Conservation (phyloP, 2,113 vertebrate genomes). For the Leptosomus discolor region DNA sequence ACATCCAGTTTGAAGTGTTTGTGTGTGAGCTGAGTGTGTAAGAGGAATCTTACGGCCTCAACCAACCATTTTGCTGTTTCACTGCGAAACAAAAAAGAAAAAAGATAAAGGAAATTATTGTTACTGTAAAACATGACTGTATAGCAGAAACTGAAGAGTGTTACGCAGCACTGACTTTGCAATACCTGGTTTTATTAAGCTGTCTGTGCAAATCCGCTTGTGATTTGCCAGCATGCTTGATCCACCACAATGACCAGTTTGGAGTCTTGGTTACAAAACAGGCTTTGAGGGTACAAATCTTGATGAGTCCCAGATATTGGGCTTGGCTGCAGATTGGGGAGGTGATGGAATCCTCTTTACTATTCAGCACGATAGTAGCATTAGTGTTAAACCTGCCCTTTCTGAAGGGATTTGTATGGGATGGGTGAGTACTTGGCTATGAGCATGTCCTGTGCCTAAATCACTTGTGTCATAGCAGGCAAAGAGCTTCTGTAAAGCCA, state of each 20-base stretch:
- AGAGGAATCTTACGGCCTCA: not conserved
- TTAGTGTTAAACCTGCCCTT: slow-evolving; percentile 44
- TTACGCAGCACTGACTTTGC: not conserved
- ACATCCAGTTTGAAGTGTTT: not conserved
- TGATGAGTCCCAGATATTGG: slow-evolving; percentile 36
- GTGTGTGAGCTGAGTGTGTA: not conserved
- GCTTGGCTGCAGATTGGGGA: slow-evolving; percentile 16
- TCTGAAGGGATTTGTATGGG: slow-evolving; percentile 17
- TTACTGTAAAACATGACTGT: not conserved
- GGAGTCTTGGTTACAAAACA: slow-evolving; percentile 54
- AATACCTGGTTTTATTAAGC: not conserved
- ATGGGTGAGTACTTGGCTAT: not conserved
- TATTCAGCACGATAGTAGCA: not conserved
- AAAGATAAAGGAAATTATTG: not conserved
- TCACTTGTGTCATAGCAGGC: not conserved
- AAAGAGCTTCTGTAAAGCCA: not conserved
- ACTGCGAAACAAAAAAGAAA: not conserved
- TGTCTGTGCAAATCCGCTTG: not conserved
- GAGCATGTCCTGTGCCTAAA: not conserved
- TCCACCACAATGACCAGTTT: not conserved
- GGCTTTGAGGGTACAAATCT: slow-evolving; percentile 51
- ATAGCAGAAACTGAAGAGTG: not conserved
- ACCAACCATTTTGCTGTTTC: not conserved
- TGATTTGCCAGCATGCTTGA: not conserved
- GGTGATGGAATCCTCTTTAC: slow-evolving; percentile 59